phyloP scores from a whole-genome alignment of 2,888 invertebrate species.

The Noctua pronuba region DNA sequence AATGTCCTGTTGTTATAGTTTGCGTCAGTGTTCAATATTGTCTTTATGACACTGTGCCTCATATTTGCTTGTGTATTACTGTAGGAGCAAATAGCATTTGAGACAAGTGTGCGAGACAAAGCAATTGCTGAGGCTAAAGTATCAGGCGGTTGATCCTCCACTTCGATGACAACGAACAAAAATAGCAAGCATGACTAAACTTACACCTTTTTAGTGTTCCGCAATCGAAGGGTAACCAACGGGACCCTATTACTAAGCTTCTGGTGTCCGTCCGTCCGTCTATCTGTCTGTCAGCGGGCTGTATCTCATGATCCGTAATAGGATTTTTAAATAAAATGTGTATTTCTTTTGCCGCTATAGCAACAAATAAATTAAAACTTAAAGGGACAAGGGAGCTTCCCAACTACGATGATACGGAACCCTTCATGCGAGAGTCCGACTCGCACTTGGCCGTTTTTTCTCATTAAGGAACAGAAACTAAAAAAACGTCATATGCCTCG shows the following conservation, averaged over 20 bases:
- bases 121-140: background rate
- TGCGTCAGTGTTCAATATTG: background rate
- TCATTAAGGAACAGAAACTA: background rate
- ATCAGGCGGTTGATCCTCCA: background rate
- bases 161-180: background rate
- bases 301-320: too few species aligned
- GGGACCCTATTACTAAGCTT: too few species aligned
- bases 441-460: too few species aligned
- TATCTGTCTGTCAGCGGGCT: too few species aligned
- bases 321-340: too few species aligned
- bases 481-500: background rate
- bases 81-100: background rate
- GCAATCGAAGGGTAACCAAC: too few species aligned
- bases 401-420: too few species aligned
- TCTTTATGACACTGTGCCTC: background rate
- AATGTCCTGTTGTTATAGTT: background rate
- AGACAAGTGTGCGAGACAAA: background rate
- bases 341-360: too few species aligned
- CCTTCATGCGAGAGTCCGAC: too few species aligned
- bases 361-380: too few species aligned
- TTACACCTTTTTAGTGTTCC: background rate
- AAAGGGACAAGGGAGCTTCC: too few species aligned
- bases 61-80: constrained; percentile 18
- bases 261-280: too few species aligned
- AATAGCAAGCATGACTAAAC: background rate